Evolutionary conservation across 1,140 invertebrate genomes (phyloP), one percentile per base, ranked within the genome.

Genomic region (Pseudomyrmex sp.): DNA sequence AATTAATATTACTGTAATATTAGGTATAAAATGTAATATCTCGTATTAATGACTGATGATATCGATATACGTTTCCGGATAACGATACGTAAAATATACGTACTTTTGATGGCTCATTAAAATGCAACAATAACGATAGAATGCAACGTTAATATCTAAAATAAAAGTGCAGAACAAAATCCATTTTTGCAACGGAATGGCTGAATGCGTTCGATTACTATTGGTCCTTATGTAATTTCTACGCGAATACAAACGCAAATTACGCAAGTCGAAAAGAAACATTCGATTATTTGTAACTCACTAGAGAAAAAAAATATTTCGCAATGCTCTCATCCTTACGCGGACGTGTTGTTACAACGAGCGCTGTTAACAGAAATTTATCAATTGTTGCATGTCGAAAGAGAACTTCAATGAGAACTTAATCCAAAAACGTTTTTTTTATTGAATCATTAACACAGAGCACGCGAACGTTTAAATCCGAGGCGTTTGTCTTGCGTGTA

Each of bases 401-500:
- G 18, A 35, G 50, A 18, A 18, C 18, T 46, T 54, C 48, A 82
- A 82, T 74, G 18, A 10, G 13, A 63, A 82, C 70, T 75, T 75
- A 82, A 82, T 82, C 59, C 59, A 54, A 35, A 35, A 82, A 63
- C 18, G 10, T 70, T 75, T 82, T 75, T 82, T 82, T 73, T 75
- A 82, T 75, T 63, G 79, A 75, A 75, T 82, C 46, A 46, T 82
- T 59, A 59, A 26, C 18, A 26, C 44, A n/a, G 18, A n/a, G 46
- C 8, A 20, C 35, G 20, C 76, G 44, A 58, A 70, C 15, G 65
- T 18, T 69, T 46, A 70, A 79, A 46, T 69, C 58, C 20, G 44
- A 7, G 13, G 10, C 50, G 44, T 70, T 35, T 70, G 54, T 70
- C 54, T 58, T 26, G 76, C 66, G 59, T 80, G 54, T 72, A 35